A percentile compares a stretch with the other conserved stretches of the same genome.
Conservation (phyloP, 2,888 invertebrate genomes). For the Cryptocephalus moraei region DNA sequence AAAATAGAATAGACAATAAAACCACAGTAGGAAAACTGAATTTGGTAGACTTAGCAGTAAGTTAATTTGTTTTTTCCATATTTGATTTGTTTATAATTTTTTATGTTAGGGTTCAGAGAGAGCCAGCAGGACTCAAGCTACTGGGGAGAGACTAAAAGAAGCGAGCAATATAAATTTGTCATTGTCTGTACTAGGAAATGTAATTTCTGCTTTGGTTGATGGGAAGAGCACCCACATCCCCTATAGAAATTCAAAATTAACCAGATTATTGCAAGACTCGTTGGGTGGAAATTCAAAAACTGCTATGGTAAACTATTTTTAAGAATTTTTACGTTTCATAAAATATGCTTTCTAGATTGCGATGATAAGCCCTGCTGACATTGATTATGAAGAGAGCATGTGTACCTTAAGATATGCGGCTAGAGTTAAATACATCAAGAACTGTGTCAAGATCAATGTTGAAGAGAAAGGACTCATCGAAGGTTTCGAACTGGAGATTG, state of each 20-base stretch:
- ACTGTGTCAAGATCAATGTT: slow-evolving; percentile 91
- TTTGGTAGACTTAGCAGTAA: slow-evolving; percentile 91
- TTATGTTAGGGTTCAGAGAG: slow-evolving; percentile 81
- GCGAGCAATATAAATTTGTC: slow-evolving; percentile 98
- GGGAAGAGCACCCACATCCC: slow-evolving; percentile 96
- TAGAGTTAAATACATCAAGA: slow-evolving; percentile 95
- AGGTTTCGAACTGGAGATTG: slow-evolving; percentile 94
- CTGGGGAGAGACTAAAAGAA: slow-evolving; percentile 86
- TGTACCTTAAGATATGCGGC: slow-evolving; percentile 95
- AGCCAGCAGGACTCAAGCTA: slow-evolving; percentile 93
- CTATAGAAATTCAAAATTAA: slow-evolving; percentile 95
- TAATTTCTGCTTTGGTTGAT: slow-evolving; percentile 95
- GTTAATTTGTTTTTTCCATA: slow-evolving; percentile 24
- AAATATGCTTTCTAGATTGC: slow-evolving; percentile 60
- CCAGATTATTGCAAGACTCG: slow-evolving; percentile 89
- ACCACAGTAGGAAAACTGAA: slow-evolving; percentile 94
- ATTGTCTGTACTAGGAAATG: slow-evolving; percentile 93
- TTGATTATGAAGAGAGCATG: slow-evolving; percentile 95
- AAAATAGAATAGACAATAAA: slow-evolving; percentile 73
- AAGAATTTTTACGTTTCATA: background rate
- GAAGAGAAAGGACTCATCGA: slow-evolving; percentile 93
- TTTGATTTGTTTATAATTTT: slow-evolving; percentile 3
- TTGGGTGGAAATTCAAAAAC: slow-evolving; percentile 95
- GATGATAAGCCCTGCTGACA: slow-evolving; percentile 91
- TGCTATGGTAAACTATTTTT: slow-evolving; percentile 58